These are phyloP conservation scores for Phyllotreta striolata DNA, from an alignment of 2,888 invertebrate genomes.

Conservation along the genomic window DNA sequence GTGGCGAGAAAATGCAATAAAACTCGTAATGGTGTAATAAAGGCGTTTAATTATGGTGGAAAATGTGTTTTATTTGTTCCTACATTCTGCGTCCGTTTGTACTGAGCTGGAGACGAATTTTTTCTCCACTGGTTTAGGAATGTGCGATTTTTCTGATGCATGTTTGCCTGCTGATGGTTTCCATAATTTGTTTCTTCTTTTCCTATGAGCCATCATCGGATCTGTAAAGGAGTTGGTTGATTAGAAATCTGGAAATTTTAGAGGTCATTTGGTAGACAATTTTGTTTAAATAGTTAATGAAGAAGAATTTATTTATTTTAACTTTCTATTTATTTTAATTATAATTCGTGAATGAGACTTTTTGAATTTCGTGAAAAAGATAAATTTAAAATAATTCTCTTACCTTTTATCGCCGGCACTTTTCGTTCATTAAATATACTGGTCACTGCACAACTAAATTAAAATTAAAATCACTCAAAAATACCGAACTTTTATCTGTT, in stretches of 20 bases:
- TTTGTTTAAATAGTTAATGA: too few relatives aligned
- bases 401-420: too few relatives aligned
- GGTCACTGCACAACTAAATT: neutral
- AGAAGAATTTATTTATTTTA: too few relatives aligned
- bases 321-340: too few relatives aligned
- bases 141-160: constrained; percentile 1
- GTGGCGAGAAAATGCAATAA: neutral
- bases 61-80: constrained; percentile 1
- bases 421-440: neutral
- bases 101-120: constrained; percentile 41
- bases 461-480: constrained; percentile 4
- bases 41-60: constrained; percentile 9
- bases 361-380: too few relatives aligned
- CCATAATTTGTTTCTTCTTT: constrained; percentile 25
- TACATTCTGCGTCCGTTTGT: constrained; percentile 41
- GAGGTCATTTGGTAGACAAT: neutral
- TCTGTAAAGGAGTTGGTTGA: neutral
- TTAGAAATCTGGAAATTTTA: neutral
- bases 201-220: constrained; percentile 23
- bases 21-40: neutral
- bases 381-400: too few relatives aligned
- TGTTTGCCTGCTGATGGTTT: constrained; percentile 28
- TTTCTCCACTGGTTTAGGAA: constrained; percentile 36
- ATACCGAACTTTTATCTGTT: constrained; percentile 29
- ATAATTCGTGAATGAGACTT: too few relatives aligned